A percentile compares a stretch with the other conserved stretches of the same genome.
phyloP scores from a whole-genome alignment of 2,797 vertebrate species.

The Darevskia mixta region DNA sequence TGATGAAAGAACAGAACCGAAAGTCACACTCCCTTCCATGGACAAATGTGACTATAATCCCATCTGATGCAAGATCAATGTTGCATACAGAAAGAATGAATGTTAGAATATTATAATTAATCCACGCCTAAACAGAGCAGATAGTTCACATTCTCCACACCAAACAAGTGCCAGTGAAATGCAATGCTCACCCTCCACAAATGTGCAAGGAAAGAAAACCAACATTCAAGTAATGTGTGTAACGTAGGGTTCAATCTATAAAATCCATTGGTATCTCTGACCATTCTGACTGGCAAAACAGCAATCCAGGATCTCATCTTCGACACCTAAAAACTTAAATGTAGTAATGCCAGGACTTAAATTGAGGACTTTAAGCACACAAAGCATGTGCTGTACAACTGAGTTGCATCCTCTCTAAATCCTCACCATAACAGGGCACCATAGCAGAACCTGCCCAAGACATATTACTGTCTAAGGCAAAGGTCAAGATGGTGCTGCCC shows the following conservation, averaged over 20 bases:
- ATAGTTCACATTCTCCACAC: not conserved
- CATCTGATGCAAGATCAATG: not conserved
- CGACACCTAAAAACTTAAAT: not conserved
- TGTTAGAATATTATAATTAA: not conserved
- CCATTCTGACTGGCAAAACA: not conserved
- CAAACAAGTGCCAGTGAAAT: not conserved
- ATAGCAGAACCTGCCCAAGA: too few species aligned
- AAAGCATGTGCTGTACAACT: too few species aligned
- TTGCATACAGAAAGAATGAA: not conserved
- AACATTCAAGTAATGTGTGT: not conserved
- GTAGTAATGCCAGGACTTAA: not conserved
- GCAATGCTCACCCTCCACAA: not conserved
- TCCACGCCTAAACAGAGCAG: not conserved
- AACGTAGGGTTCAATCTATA: not conserved
- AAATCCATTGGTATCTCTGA: not conserved
- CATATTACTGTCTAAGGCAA: too few species aligned
- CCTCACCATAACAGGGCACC: not conserved
- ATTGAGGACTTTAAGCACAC: not conserved
- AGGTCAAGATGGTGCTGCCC: too few species aligned
- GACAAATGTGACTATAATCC: not conserved
- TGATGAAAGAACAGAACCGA: not conserved
- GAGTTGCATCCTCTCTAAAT: too few species aligned
- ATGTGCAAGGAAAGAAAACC: not conserved
- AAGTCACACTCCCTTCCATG: not conserved
- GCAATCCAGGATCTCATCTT: not conserved